Conservation (phyloP, 1,140 invertebrate genomes). For the Riptortus pedestris region DNA sequence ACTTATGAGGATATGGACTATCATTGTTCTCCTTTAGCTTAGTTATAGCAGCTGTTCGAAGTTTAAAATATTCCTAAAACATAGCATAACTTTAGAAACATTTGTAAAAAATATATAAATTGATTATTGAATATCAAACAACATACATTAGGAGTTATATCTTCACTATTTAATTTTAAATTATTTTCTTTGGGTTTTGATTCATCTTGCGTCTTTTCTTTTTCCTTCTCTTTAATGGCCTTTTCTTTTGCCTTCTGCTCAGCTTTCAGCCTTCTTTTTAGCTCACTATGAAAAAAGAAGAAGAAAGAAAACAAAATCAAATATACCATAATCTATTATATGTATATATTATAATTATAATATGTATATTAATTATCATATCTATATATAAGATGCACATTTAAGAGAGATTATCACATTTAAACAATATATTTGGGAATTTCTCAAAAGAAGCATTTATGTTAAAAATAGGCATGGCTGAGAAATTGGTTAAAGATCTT, state of each 20-base stretch:
- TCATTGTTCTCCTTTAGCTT: slow-evolving; percentile 66
- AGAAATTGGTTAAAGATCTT: too few relatives aligned
- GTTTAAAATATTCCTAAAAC: slow-evolving; percentile 73
- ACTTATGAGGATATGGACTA: slow-evolving; percentile 98
- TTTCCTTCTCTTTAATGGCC: slow-evolving; percentile 62
- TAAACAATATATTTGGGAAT: background rate
- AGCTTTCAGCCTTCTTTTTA: slow-evolving; percentile 80
- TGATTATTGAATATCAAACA: slow-evolving; percentile 2
- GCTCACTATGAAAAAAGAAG: slow-evolving; percentile 58
- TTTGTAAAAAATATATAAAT: background rate
- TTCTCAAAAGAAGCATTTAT: background rate
- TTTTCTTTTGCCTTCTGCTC: slow-evolving; percentile 91
- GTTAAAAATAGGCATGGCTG: slow-evolving; percentile 2
- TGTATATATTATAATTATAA: background rate
- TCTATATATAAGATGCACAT: background rate
- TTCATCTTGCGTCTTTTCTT: slow-evolving; percentile 37
- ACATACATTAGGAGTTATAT: slow-evolving; percentile 86
- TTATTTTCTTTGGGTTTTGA: slow-evolving; percentile 37
- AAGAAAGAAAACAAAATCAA: background rate
- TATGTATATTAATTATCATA: background rate
- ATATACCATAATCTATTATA: background rate
- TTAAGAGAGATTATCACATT: background rate
- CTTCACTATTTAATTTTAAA: slow-evolving; percentile 54
- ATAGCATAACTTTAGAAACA: slow-evolving; percentile 24
- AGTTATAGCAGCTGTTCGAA: slow-evolving; percentile 62